phyloP scores from a whole-genome alignment of 2,797 vertebrate genomes.

The Poliocrania exsul region DNA sequence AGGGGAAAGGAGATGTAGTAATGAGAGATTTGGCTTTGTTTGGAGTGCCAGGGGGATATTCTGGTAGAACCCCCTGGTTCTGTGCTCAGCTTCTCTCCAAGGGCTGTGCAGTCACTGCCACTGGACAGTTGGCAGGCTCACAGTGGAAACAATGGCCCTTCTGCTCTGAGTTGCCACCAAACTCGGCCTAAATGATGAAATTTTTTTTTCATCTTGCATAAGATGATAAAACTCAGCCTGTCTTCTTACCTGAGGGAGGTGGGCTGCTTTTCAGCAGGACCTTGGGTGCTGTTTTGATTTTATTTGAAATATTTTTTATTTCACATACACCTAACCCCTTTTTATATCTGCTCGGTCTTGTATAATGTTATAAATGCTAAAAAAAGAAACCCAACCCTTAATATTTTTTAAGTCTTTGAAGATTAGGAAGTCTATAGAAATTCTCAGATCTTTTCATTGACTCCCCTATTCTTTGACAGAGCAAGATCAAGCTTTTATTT shows the following conservation, averaged over 20 bases:
- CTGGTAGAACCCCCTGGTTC: background rate
- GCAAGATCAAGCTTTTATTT: background rate
- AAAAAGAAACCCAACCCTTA: background rate
- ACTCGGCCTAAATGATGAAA: background rate
- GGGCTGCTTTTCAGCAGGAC: background rate
- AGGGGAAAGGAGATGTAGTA: background rate
- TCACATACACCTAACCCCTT: background rate
- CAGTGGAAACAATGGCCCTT: background rate
- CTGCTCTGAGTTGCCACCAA: background rate
- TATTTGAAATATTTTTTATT: background rate
- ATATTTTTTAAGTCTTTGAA: conserved; percentile 10
- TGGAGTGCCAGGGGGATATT: background rate
- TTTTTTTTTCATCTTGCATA: background rate
- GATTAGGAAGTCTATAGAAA: conserved; percentile 5
- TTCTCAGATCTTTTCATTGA: conserved; percentile 1
- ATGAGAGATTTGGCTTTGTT: conserved; percentile 16
- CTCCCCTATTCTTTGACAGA: background rate
- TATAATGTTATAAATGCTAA: background rate
- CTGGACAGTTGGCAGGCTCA: background rate
- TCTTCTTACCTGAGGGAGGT: background rate
- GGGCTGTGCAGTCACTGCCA: background rate
- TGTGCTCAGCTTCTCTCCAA: background rate
- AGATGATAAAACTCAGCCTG: background rate
- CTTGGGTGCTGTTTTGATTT: background rate
- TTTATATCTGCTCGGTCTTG: background rate